Conservation (phyloP, 2,888 invertebrate species). For the Hemithea aestivaria region DNA sequence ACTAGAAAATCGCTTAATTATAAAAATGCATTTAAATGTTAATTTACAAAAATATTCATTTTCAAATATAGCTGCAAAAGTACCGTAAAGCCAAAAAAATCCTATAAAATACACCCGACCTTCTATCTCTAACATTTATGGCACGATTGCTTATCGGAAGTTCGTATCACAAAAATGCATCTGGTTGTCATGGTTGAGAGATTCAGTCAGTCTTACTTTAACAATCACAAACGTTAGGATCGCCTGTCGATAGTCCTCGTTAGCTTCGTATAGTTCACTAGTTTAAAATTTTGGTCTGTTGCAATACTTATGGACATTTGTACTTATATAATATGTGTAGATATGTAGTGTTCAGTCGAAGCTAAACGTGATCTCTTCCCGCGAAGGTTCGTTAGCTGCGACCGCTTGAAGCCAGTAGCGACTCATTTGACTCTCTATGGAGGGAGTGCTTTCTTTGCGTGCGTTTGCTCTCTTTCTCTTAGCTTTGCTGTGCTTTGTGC, state of each 20-base stretch:
- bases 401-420: slow-evolving; percentile 82
- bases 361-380: slow-evolving; percentile 74
- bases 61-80: slow-evolving; percentile 6
- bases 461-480: slow-evolving; percentile 63
- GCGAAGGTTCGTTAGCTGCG: slow-evolving; percentile 76
- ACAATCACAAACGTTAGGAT: slow-evolving; percentile 20
- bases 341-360: slow-evolving; percentile 48
- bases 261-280: slow-evolving; percentile 13
- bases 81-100: slow-evolving; percentile 19
- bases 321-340: slow-evolving; percentile 27
- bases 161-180: slow-evolving; percentile 45
- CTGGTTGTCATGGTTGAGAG: slow-evolving; percentile 50
- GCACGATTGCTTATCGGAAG: slow-evolving; percentile 43
- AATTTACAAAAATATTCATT: slow-evolving; percentile 13
- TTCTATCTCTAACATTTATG: slow-evolving; percentile 35
- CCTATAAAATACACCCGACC: slow-evolving; percentile 21
- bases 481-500: slow-evolving; percentile 66
- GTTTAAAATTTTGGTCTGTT: slow-evolving; percentile 29
- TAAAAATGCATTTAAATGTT: slow-evolving; percentile 21
- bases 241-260: slow-evolving; percentile 4
- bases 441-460: slow-evolving; percentile 85
- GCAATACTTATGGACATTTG: slow-evolving; percentile 48
- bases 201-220: slow-evolving; percentile 57
- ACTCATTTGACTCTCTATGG: slow-evolving; percentile 88
- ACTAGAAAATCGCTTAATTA: slow-evolving; percentile 15